Percentiles rank a stretch among this genome's conserved stretches.
Evolutionary conservation across 2,113 vertebrate genomes (phyloP).

Genomic region (Cygnus buccinator): DNA sequence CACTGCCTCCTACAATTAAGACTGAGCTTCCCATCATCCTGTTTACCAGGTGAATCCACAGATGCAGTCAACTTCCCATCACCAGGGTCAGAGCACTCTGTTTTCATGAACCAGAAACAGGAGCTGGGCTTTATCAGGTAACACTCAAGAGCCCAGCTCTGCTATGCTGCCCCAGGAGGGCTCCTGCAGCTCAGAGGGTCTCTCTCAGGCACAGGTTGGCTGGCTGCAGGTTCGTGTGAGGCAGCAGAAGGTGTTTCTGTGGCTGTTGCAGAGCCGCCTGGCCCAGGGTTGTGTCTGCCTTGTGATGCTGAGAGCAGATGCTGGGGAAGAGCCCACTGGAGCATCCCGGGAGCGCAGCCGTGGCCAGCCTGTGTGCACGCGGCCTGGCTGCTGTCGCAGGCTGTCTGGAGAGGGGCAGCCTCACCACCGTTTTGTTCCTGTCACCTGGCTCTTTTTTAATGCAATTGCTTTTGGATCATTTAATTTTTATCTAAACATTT

Average conservation of each 20-base stretch:
- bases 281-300: accelerated
- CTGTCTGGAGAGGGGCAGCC: background rate
- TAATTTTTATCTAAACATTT: slow-evolving; percentile 34
- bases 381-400: background rate
- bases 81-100: background rate
- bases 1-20: background rate
- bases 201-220: too few species aligned
- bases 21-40: background rate
- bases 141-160: background rate
- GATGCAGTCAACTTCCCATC: background rate
- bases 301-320: background rate
- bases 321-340: background rate
- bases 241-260: accelerated
- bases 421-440: background rate
- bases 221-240: accelerated
- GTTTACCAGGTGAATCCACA: background rate
- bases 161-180: background rate
- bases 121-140: background rate
- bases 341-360: background rate
- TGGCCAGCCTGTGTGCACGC: accelerated
- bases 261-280: background rate
- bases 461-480: background rate
- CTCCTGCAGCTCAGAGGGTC: background rate
- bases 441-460: background rate
- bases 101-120: background rate